phyloP scores from a whole-genome alignment of 2,113 vertebrate genomes.

The Odocoileus hemionus region DNA sequence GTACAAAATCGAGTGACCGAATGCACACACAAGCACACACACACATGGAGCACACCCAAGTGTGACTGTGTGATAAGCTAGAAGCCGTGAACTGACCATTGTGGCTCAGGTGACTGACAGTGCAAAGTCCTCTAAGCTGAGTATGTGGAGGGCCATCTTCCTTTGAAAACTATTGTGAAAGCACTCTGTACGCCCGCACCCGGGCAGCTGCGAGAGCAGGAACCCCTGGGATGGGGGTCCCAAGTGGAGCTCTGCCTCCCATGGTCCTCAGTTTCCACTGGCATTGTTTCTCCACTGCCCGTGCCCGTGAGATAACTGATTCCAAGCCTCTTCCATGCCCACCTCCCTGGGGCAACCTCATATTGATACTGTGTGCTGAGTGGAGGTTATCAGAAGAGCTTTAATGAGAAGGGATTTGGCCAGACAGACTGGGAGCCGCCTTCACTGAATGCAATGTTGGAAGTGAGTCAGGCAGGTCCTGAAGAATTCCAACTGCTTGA shows the following conservation, averaged over 20 bases:
- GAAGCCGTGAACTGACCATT: not conserved
- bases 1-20: not conserved
- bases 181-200: too few species aligned
- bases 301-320: not conserved
- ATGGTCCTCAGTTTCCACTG: not conserved
- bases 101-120: not conserved
- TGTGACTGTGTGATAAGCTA: not conserved
- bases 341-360: not conserved
- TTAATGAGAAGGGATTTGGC: not conserved
- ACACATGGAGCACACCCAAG: not conserved
- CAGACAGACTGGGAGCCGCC: not conserved
- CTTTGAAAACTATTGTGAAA: not conserved
- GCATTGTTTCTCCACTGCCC: not conserved
- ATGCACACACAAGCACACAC: not conserved
- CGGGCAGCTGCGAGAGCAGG: not conserved
- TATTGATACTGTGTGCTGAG: not conserved
- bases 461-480: not conserved
- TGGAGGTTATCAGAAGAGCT: not conserved
- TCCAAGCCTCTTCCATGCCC: not conserved
- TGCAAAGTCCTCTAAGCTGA: not conserved
- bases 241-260: not conserved
- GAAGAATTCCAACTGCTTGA: not conserved
- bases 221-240: not conserved
- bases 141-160: not conserved
- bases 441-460: not conserved